Evolutionary conservation across 2,113 vertebrate genomes (phyloP).

Genomic region (Dasyprocta punctata): DNA sequence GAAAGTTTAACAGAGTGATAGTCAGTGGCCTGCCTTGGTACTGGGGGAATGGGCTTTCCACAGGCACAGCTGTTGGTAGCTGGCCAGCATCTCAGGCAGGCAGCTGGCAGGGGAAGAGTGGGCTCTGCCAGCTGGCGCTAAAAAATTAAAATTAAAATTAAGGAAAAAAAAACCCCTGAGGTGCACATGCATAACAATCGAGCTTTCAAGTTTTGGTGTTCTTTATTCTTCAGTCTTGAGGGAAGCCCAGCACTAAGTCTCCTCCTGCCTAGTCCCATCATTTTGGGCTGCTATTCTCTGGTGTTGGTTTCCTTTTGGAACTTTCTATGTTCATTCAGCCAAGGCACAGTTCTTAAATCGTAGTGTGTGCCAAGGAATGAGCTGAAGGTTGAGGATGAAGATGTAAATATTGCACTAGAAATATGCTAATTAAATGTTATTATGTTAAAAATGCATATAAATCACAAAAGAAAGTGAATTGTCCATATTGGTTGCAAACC

Average conservation of each 20-base stretch:
- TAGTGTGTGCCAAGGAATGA: neutral
- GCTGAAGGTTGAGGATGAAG: neutral
- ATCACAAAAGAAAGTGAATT: neutral
- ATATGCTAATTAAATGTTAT: neutral
- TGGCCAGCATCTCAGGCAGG: constrained; percentile 64
- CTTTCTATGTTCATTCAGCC: neutral
- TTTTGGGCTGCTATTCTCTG: neutral
- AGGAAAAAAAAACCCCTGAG: constrained; percentile 56
- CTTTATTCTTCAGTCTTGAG: neutral
- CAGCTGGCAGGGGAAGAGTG: constrained; percentile 75
- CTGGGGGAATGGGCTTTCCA: constrained; percentile 36
- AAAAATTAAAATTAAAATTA: constrained; percentile 80
- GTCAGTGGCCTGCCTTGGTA: neutral
- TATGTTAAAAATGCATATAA: neutral
- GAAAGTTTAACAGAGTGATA: constrained; percentile 29
- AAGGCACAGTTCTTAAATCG: neutral
- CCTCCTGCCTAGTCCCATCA: neutral
- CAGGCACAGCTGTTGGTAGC: constrained; percentile 70
- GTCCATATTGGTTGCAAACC: neutral
- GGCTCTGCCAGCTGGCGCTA: constrained; percentile 76
- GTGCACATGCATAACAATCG: constrained; percentile 72
- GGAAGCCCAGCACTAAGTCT: neutral
- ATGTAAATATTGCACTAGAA: neutral
- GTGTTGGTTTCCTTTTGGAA: neutral
- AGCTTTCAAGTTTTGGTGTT: constrained; percentile 29